Conservation (phyloP, 2,113 vertebrate genomes). For the Canis aureus region DNA sequence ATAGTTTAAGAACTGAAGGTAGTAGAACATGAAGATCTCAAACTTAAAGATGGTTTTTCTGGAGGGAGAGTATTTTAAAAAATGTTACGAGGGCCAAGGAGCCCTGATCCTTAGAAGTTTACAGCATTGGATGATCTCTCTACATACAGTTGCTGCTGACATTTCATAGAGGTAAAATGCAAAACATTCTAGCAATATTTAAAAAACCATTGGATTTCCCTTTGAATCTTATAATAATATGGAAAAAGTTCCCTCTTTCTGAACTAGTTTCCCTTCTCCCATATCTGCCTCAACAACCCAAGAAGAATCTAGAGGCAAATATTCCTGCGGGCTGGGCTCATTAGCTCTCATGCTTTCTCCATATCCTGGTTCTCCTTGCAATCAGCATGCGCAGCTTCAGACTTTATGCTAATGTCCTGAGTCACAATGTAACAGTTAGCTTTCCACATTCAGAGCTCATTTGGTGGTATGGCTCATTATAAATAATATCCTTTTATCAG, state of each 20-base stretch:
- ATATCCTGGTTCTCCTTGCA: background rate
- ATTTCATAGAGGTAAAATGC: background rate
- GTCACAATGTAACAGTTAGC: conserved; percentile 77
- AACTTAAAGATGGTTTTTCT: background rate
- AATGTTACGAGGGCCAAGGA: background rate
- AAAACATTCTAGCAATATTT: background rate
- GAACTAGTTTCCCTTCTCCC: background rate
- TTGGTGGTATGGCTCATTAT: conserved; percentile 78
- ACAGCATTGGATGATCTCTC: background rate
- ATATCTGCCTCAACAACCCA: background rate
- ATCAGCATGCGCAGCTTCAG: conserved; percentile 33
- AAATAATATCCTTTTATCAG: conserved; percentile 84
- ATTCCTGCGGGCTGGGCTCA: background rate
- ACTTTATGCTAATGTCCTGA: conserved; percentile 73
- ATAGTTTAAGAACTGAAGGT: background rate
- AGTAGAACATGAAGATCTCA: background rate
- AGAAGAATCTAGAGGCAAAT: background rate
- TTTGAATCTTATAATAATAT: background rate
- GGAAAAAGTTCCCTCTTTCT: background rate
- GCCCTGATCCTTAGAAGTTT: background rate
- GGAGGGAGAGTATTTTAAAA: background rate
- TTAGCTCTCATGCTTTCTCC: background rate
- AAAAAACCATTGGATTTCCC: background rate
- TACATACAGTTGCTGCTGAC: background rate
- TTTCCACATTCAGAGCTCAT: conserved; percentile 67